Conservation (phyloP, 1,140 invertebrate species). For the Atta colombica region DNA sequence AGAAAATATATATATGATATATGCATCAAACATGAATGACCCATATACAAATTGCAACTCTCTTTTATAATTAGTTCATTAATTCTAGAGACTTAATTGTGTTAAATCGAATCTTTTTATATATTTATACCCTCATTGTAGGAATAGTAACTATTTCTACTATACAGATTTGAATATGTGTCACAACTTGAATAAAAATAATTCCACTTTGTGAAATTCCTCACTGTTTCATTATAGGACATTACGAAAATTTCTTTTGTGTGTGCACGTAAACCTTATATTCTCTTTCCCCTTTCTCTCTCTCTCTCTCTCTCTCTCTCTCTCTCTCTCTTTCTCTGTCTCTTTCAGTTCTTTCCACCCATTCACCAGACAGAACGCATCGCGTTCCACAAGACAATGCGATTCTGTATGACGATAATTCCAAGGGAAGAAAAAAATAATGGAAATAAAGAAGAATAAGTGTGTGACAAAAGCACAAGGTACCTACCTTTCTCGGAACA, state of each 20-base stretch:
- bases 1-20: background rate
- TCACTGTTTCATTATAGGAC: background rate
- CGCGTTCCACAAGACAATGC: background rate
- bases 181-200: background rate
- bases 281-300: background rate
- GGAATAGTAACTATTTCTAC: no score
- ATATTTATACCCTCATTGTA: background rate
- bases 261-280: background rate
- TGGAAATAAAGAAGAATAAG: background rate
- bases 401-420: background rate
- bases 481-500: slow-evolving; percentile 23
- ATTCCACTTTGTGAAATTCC: background rate
- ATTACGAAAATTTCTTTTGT: background rate
- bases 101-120: background rate
- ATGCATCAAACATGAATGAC: background rate
- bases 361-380: background rate
- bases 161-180: background rate
- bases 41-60: background rate
- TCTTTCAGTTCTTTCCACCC: background rate
- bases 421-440: background rate
- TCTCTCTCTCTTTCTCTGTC: background rate
- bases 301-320: background rate
- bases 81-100: no score
- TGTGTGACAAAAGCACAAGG: no score
- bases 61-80: background rate